Base-by-base conservation (phyloP, 2,113 vertebrate genomes). In the Chaetura pelagica region DNA sequence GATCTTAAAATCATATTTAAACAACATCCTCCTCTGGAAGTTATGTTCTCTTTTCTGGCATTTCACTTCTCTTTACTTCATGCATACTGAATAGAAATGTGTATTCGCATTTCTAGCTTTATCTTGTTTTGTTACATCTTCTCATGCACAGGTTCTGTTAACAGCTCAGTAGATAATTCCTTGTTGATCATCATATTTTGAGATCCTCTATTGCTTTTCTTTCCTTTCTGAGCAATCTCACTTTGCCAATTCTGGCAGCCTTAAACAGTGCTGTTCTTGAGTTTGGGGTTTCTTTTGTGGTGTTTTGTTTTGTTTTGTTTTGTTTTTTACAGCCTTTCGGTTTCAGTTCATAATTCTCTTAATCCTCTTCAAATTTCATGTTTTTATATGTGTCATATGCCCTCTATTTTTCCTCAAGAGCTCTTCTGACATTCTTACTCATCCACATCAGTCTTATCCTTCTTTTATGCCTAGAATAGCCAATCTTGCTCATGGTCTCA, bases 331-430 rank as follows among this genome's bases (percentile, higher is more conserved):
- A 75, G 61, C 34, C 69, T 84, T 96, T 79, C 54, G 34, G 32
- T 84, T 93, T 83, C 71, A 58, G 34, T 87, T 91, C 23, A 38
- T 86, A 93, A 94, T 95, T 95, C 87, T 92, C 72, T 93, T 95
- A 95, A 95, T 95, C 93, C 92, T 93, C 69, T 90, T 66, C 4
- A 8, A 83, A 92, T 91, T 94, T 96, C 48, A 23, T 32, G 34
- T 89, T 94, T 69, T 92, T 94, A 72, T 86, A 29, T 69, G 7
- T 92, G 94, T 80, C 94, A 85, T 76, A 89, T 89, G 91, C 44
- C 42, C 38, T 69, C 40, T 55, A 29, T 86, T 93, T 96, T 94
- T 82, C 85, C 54, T 85, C 58, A 67, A 71, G 78, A 82, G 30
- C 64, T 74, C 82, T 83, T 86, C 67, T 90, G 93, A 64, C 87